Base-by-base conservation (phyloP, 2,888 invertebrate species). In the Scrobipalpa atriplicella region DNA sequence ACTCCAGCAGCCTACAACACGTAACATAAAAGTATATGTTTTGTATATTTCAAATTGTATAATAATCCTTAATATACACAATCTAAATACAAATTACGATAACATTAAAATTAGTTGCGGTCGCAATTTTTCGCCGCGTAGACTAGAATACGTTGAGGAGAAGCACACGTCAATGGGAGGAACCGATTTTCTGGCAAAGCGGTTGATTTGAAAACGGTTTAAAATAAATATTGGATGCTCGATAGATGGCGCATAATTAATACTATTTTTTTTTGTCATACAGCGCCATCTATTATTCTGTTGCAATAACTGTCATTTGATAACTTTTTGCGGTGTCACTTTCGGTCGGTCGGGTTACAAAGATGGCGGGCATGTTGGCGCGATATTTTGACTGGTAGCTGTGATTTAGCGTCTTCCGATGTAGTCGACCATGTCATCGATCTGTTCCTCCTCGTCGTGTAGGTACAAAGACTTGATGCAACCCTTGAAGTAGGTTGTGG, bases 391-490 rank as follows among this genome's bases (percentile, higher is more conserved):
- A 54, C 18, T 21, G 2, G 73, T 78, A 76, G 73, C 76, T 80
- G 79, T 75, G 71, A 81, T 77, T 73, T 90, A 92, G 86, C 92
- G 92, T 89, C 94, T 94, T 86, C 96, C 96, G 92, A 96, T 94
- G 93, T 94, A 95, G 92, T 96, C 95, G 91, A 95, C 95, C 96
- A 96, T 95, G 92, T 95, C 95, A 88, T 94, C 94, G 93, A 95
- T 95, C 90, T 95, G 95, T 86, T 95, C 95, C 93, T 95, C 95
- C 90, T 96, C 96, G 89, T 96, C 96, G 85, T 94, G 94, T 89
- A 96, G 94, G 91, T 95, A 94, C 92, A 96, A 94, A 87, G 95
- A 95, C 93, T 96, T 95, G 93, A 96, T 93, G 93, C 96, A 96
- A 92, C 96, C 96, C 93, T 95, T 95, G 94, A 96, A 96, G 93